phyloP scores from a whole-genome alignment of 2,797 vertebrate genomes.

The Enteromius unitaeniatus region DNA sequence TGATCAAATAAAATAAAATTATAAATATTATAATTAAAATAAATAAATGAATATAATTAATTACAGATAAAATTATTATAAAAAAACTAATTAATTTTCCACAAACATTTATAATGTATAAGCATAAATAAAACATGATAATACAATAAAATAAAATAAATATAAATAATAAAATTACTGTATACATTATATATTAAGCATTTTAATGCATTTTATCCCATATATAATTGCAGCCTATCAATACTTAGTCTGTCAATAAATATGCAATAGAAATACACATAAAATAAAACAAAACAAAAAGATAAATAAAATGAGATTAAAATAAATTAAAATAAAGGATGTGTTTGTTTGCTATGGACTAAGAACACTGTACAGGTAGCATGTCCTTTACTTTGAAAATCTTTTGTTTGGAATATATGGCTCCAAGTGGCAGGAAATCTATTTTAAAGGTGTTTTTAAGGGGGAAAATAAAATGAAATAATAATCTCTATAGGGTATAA shows the following conservation, averaged over 20 bases:
- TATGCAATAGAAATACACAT: not conserved
- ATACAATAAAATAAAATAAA: not conserved
- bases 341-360: not conserved
- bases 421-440: slow-evolving; percentile 13
- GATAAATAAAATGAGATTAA: not conserved
- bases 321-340: not conserved
- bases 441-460: slow-evolving; percentile 29
- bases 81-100: not conserved
- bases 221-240: not conserved
- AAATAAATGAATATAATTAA: too few relatives aligned
- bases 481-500: slow-evolving; percentile 22
- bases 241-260: not conserved
- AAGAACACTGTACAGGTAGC: not conserved
- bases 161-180: not conserved
- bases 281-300: not conserved
- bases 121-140: not conserved
- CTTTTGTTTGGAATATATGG: not conserved
- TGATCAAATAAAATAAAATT: rapidly evolving
- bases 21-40: not conserved
- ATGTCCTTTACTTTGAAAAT: not conserved
- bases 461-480: not conserved
- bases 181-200: not conserved
- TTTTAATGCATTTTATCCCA: not conserved
- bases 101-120: not conserved
- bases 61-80: not conserved